These are phyloP conservation scores for Pectinophora gossypiella DNA, from an alignment of 1,140 invertebrate species.

Conservation along the genomic window DNA sequence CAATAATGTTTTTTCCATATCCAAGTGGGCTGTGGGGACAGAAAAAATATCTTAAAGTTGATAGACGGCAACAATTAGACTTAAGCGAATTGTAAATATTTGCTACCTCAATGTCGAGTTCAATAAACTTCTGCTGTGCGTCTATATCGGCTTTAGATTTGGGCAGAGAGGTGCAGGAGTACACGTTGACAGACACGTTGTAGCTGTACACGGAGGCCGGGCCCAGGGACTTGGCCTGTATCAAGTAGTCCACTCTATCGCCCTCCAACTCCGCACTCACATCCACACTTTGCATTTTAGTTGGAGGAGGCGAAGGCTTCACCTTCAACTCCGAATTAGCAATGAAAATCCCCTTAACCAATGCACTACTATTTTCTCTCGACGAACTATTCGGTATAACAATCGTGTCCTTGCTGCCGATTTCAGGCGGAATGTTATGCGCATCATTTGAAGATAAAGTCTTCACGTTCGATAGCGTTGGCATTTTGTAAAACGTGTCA, in stretches of 20 bases:
- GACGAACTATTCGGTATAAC: background rate
- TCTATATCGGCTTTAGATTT: conserved; percentile 42
- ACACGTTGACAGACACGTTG: conserved; percentile 20
- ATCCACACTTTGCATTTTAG: background rate
- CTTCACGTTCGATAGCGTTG: background rate
- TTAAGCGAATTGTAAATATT: background rate
- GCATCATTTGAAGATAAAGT: background rate
- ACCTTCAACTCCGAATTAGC: background rate
- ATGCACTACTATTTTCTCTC: background rate
- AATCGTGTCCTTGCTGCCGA: conserved; percentile 9
- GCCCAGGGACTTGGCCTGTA: background rate
- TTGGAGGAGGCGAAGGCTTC: background rate
- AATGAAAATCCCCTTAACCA: background rate
- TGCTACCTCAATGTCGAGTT: conserved; percentile 52
- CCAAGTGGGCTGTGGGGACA: conserved; percentile 39
- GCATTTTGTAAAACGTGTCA: background rate
- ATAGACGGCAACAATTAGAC: background rate
- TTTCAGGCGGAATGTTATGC: background rate
- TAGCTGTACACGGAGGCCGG: conserved; percentile 16
- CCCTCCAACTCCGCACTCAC: background rate
- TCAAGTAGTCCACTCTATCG: background rate
- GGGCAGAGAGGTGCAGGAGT: conserved; percentile 28
- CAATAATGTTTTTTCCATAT: conserved; percentile 38
- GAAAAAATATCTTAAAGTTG: no score
- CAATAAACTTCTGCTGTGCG: conserved; percentile 36